Percentiles rank a stretch among this genome's conserved stretches.
phyloP scores from a whole-genome alignment of 2,113 vertebrate genomes.

The Psilopsiagon aurifrons region DNA sequence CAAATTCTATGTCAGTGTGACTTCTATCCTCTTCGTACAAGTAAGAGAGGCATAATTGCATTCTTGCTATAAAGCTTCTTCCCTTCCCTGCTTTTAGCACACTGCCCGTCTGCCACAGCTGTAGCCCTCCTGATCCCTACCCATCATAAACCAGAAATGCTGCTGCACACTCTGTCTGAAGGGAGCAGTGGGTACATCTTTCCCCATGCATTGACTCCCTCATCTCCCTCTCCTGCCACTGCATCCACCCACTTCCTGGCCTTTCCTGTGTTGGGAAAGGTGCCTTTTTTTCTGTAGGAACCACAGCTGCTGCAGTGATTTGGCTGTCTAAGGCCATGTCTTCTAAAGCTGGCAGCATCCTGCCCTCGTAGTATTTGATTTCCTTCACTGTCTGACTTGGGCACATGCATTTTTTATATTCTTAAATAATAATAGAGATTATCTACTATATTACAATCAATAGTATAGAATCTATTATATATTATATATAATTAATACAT shows the following conservation, averaged over 20 bases:
- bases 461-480: neutral
- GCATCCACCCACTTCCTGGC: neutral
- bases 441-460: neutral
- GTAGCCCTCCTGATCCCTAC: fast-evolving
- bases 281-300: neutral
- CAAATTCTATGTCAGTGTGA: fast-evolving
- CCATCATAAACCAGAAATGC: fast-evolving
- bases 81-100: neutral
- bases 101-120: neutral
- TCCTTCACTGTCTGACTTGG: neutral
- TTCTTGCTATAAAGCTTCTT: neutral
- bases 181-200: neutral
- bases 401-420: neutral
- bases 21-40: neutral
- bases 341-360: neutral
- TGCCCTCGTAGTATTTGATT: fast-evolving
- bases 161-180: neutral
- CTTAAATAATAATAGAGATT: neutral
- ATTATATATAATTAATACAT: neutral
- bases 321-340: neutral
- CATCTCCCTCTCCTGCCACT: neutral
- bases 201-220: neutral
- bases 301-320: neutral
- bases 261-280: neutral
- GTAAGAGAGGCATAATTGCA: fast-evolving